Base-by-base conservation (phyloP, 2,888 invertebrate species). In the Rutpela maculata region DNA sequence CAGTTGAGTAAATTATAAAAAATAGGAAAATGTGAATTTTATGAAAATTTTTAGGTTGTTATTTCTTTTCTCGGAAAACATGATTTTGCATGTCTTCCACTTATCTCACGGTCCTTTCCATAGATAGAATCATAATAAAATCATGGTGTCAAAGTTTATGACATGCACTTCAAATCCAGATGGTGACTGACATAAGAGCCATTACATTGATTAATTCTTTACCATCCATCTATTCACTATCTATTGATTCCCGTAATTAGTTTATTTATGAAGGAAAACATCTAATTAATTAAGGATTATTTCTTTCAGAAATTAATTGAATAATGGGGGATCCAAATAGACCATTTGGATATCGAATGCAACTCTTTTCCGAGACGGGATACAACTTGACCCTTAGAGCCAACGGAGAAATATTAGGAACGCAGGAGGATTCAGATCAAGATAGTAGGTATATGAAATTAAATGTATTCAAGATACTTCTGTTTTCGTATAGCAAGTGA, bases 361-460 rank as follows among this genome's bases (percentile, higher is more conserved):
- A 91, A 82, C 87, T 93, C 19, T 91, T 90, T 83, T 92, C 91
- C 76, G 88, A 91, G 80, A 92, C 91, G 3, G 92, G 92, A 5
- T 92, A 89, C 86, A 91, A 91, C 82, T 86, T 93, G 67, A 91
- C 90, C 17, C 89, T 93, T 43, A 89, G 90, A 66, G 85, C 89
- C 3, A 88, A 90, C 75, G 92, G 92, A 26, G 88, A 88, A 70
- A 90, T 92, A n/a, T 86, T 88, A 65, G 92, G 92, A 4, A 90
- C 91, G n/a, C 86, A 89, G 57, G 90, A 91, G 65, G 90, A 91
- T 67, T 87, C 88, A 56, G 91, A 92, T 83, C 86, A 87, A 71
- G 90, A 90, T 82, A 91, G 92, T 92, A 88, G 87, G 88, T 80
- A 62, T 57, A 66, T 69, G n/a, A 56, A 57, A 55, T 6, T 15